These are phyloP conservation scores for Hydra vulgaris DNA, from an alignment of 30 jellyfish, hydroid and myxozoan species.

Conservation along the genomic window DNA sequence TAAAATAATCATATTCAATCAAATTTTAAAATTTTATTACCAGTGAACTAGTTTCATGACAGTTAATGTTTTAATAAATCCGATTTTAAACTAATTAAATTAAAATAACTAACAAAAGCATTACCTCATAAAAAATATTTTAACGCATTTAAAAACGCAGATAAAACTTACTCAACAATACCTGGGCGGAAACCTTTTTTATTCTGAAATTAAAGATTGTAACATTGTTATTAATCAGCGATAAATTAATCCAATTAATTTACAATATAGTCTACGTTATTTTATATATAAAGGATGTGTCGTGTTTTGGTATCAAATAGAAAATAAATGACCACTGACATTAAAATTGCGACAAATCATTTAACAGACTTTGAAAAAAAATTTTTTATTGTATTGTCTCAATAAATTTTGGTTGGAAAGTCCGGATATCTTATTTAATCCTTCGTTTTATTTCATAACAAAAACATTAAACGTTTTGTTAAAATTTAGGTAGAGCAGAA, in stretches of 20 bases:
- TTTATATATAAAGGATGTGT: background rate
- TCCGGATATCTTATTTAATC: conserved; percentile 11
- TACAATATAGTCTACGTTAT: background rate
- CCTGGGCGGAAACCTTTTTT: background rate
- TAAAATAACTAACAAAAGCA: no score
- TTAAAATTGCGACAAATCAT: background rate
- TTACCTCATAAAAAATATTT: no score
- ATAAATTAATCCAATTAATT: no score
- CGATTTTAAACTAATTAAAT: no score
- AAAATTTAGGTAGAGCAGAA: background rate
- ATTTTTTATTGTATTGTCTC: no score
- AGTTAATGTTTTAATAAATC: no score
- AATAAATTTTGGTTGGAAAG: background rate
- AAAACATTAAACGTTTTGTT: background rate
- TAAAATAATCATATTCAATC: no score
- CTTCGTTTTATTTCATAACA: background rate
- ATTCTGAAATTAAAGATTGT: background rate
- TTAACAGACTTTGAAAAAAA: no score
- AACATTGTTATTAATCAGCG: background rate
- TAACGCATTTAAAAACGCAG: no score
- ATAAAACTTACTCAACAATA: no score
- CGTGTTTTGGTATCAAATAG: background rate
- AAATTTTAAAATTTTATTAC: no score
- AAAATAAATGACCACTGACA: background rate
- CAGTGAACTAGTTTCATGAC: no score